phyloP scores from a whole-genome alignment of 2,797 vertebrate genomes.

The Enteromius mattozi region DNA sequence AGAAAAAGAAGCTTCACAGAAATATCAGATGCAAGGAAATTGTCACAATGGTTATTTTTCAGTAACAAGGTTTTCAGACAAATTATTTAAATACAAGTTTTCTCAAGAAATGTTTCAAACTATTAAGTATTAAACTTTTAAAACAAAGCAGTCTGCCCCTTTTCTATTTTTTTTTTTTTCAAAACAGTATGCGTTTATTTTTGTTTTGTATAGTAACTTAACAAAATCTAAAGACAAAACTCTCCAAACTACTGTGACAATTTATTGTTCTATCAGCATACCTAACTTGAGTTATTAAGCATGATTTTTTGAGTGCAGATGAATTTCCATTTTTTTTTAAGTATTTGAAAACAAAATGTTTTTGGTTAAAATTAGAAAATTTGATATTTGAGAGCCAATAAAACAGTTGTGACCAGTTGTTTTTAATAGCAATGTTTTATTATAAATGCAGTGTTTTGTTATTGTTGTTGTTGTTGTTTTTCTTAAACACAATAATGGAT shows the following conservation, averaged over 20 bases:
- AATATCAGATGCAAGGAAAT: not conserved
- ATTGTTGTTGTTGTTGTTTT: not conserved
- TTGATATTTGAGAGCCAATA: not conserved
- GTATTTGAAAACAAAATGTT: not conserved
- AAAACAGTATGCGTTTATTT: not conserved
- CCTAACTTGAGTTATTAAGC: not conserved
- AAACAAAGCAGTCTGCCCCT: not conserved
- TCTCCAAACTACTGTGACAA: not conserved
- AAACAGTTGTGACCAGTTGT: not conserved
- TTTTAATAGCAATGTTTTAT: not conserved
- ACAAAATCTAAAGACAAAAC: not conserved
- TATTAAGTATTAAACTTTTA: not conserved
- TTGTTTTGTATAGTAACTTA: not conserved
- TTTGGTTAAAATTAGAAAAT: not conserved
- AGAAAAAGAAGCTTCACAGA: not conserved
- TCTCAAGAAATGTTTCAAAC: not conserved
- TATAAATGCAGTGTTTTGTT: not conserved
- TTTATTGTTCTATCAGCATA: constrained; percentile 1
- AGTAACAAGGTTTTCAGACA: not conserved
- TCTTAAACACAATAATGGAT: not conserved
- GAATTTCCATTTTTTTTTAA: not conserved
- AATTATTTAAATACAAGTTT: not conserved
- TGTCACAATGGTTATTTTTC: not conserved
- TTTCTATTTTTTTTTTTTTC: not conserved
- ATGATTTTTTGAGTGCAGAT: not conserved